Base-by-base conservation (phyloP, 2,888 invertebrate species). In the Napeogenes inachia region DNA sequence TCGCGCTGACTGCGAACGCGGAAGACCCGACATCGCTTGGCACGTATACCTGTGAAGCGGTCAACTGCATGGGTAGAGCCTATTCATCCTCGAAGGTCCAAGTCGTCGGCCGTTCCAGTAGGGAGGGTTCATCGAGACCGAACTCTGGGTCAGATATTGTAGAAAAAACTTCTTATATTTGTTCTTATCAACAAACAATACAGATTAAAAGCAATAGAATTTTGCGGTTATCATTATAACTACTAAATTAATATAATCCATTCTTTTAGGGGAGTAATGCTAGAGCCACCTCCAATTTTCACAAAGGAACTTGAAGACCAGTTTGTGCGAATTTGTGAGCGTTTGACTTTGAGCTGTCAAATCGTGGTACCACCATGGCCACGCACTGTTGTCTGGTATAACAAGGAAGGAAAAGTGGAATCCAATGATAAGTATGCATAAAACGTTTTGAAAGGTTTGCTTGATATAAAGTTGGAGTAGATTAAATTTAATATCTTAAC, bases 291-390 rank as follows among this genome's bases (percentile, higher is more conserved):
- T 56, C 97, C 97, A 69, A 93, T 94, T 73, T 96, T 97, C 84
- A 93, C 93, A 56, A 93, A 93, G 78, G 94, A 95, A 79, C 85
- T 97, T 72, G 92, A 93, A 76, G 93, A 95, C 82, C 93, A 94
- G 78, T 94, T 93, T 73, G 93, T 95, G 66, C 94, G 93, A 88
- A 94, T 97, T 75, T 95, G 95, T 60, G 96, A 96, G 72, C 91
- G 92, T 32, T 84, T 96, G 67, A 92, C 92, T 45, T 91, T 97
- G 68, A 92, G 94, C 73, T 96, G 96, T 80, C 94, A 95, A 91
- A 94, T 96, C 67, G 93, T 94, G 73, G 95, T 96, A 64, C 96
- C 97, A 53, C 96, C 96, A 4, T 96, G 96, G 95, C 96, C 96
- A 0, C 93, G 94, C 70, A 93, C 92, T 60, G 94, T 97, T 12